Evolutionary conservation across 2,888 invertebrate genomes (phyloP), one percentile per base, ranked within the genome.

Genomic region (Cryptus armator): DNA sequence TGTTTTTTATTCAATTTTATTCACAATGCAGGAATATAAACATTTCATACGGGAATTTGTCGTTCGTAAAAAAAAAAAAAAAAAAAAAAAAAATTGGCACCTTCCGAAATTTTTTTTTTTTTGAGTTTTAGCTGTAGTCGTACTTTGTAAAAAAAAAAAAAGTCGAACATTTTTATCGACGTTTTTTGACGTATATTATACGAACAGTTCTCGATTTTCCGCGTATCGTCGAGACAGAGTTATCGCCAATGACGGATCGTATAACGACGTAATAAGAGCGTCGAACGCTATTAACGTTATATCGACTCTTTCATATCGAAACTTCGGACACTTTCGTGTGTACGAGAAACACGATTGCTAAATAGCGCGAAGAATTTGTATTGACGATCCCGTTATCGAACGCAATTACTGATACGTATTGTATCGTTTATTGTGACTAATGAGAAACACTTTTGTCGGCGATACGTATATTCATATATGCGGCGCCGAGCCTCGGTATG

Each of bases 211-310:
- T 37, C 37, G 37, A 37, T 37, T 37, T 37, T 37, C 37, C 5
- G 37, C 37, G 37, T 37, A 3, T 37, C 37, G 9, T 5, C 37
- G 37, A 9, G 37, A 37, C 37, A 37, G 7, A 37, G 37, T 67
- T 46, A 67, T 67, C 67, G 46, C 46, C 19, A 67, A 67, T 67
- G 16, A 67, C n/a, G 46, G 5, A 67, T 46, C n/a, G 14, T 37
- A 64, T 64, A 32, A 64, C n/a, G 12, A 64, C 37, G 29, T 64
- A 64, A 64, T 14, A 32, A 64, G 64, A 64, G 24, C 29, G 12
- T 59, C 12, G 16, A 59, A 59, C 37, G 9, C 37, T 5, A 37
- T 37, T 37, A 37, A 37, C 37, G 37, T 37, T 37, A 37, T 37
- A 37, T 37, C 37, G 37, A 37, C 37, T 37, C 37, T 37, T 37